Percentiles rank a stretch among this genome's conserved stretches.
phyloP scores from a whole-genome alignment of 2,888 invertebrate genomes.

The Altica lythri region DNA sequence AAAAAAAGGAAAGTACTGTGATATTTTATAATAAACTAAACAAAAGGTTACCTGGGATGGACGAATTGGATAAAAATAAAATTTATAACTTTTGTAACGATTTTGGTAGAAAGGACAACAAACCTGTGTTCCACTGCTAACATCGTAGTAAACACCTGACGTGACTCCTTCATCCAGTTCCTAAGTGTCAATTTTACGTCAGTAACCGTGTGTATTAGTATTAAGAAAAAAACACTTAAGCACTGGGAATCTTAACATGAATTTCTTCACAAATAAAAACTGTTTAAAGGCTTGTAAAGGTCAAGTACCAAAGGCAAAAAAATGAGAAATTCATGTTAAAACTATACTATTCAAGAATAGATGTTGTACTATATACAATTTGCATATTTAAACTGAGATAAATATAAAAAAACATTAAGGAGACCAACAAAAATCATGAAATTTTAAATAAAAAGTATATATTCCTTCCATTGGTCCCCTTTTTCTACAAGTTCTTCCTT shows the following conservation, averaged over 20 bases:
- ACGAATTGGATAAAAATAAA: slow-evolving; percentile 4
- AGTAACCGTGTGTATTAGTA: slow-evolving; percentile 34
- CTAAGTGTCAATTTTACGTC: slow-evolving; percentile 56
- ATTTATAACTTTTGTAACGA: slow-evolving; percentile 24
- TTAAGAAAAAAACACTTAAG: slow-evolving; percentile 31
- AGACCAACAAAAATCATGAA: slow-evolving; percentile 21
- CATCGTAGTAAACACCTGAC: slow-evolving; percentile 55
- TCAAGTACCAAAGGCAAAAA: no score
- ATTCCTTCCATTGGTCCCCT: slow-evolving; percentile 21
- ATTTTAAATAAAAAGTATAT: neutral
- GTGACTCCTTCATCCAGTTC: slow-evolving; percentile 57
- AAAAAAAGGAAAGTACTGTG: slow-evolving; percentile 25
- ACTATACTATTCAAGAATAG: neutral
- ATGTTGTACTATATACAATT: slow-evolving; percentile 23
- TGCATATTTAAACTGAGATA: slow-evolving; percentile 17
- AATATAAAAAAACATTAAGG: slow-evolving; percentile 24
- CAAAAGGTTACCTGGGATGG: slow-evolving; percentile 27
- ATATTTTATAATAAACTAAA: slow-evolving; percentile 4
- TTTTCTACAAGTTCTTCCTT: slow-evolving; percentile 31
- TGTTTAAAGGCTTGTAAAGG: no score
- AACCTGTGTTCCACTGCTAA: slow-evolving; percentile 57
- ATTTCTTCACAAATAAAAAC: no score
- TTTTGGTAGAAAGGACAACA: slow-evolving; percentile 47
- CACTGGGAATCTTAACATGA: slow-evolving; percentile 44
- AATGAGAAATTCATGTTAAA: slow-evolving; percentile 10